Evolutionary conservation across 2,888 invertebrate species (phyloP).

Genomic region (Octodonta nipae): DNA sequence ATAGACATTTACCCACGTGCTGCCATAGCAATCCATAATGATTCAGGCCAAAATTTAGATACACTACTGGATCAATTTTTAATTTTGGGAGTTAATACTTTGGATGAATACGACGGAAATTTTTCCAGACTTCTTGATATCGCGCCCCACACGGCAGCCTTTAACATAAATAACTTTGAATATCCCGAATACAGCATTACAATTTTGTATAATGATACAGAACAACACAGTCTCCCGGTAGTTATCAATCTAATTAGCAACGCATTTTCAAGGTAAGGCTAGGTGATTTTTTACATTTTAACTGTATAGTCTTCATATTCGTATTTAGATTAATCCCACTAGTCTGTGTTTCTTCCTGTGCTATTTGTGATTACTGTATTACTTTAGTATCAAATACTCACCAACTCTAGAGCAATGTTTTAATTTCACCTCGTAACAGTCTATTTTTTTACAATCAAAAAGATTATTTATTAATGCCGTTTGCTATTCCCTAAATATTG

Average conservation of each 20-base stretch:
- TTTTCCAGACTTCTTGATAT: constrained; percentile 49
- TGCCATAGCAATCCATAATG: constrained; percentile 50
- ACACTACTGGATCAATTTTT: constrained; percentile 27
- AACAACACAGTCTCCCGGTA: constrained; percentile 65
- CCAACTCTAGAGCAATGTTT: too few relatives aligned
- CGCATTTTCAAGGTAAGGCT: constrained; percentile 49
- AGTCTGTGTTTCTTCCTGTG: too few relatives aligned
- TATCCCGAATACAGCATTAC: constrained; percentile 44
- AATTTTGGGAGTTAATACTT: constrained; percentile 28
- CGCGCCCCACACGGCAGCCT: constrained; percentile 53
- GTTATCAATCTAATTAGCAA: constrained; percentile 60
- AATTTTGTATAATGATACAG: constrained; percentile 64
- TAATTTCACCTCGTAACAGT: too few relatives aligned
- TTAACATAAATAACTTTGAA: constrained; percentile 44
- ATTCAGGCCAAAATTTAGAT: constrained; percentile 32
- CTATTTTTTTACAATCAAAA: too few relatives aligned
- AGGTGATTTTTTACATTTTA: too few relatives aligned
- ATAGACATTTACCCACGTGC: constrained; percentile 47
- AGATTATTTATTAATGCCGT: too few relatives aligned
- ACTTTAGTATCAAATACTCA: too few relatives aligned
- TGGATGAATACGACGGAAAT: constrained; percentile 50
- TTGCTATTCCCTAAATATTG: too few relatives aligned
- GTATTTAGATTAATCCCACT: too few relatives aligned
- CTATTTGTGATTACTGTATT: too few relatives aligned
- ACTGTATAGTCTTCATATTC: too few relatives aligned